These are phyloP conservation scores for Cirrhinus mrigala DNA, from an alignment of 2,797 vertebrate genomes.

Conservation along the genomic window DNA sequence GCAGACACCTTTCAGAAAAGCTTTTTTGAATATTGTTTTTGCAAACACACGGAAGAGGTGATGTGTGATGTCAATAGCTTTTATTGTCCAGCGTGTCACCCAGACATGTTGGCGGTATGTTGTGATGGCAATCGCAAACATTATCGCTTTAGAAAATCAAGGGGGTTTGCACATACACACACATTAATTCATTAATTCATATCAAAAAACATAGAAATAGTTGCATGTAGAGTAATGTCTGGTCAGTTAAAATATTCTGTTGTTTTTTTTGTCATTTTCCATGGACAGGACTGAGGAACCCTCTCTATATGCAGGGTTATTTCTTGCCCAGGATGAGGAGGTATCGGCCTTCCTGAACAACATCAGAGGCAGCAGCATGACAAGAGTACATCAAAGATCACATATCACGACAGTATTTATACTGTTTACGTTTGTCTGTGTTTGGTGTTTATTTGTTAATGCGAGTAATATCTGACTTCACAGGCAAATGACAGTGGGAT, in stretches of 20 bases:
- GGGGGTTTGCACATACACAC: neutral
- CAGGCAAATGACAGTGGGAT: neutral
- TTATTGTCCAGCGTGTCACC: too few relatives aligned
- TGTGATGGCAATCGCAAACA: too few relatives aligned
- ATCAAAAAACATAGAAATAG: too few relatives aligned
- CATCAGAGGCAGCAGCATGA: neutral
- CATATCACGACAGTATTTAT: neutral
- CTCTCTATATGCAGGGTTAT: neutral
- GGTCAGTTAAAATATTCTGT: too few relatives aligned
- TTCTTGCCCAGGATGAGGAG: slow-evolving; percentile 10
- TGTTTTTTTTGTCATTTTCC: neutral
- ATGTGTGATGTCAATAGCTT: too few relatives aligned
- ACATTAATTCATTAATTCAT: too few relatives aligned
- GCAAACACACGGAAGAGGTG: too few relatives aligned
- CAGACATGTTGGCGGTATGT: too few relatives aligned
- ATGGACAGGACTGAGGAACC: neutral
- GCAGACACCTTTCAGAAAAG: too few relatives aligned
- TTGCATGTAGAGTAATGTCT: too few relatives aligned
- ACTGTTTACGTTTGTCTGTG: neutral
- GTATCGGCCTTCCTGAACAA: neutral
- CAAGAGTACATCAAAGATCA: neutral
- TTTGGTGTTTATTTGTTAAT: neutral
- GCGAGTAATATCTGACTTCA: neutral
- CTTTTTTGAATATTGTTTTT: too few relatives aligned
- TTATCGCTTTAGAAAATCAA: too few relatives aligned